A percentile compares a stretch with the other conserved stretches of the same genome.
Evolutionary conservation across 2,113 vertebrate species (phyloP).

Genomic region (Epinephelus cyanopodus): DNA sequence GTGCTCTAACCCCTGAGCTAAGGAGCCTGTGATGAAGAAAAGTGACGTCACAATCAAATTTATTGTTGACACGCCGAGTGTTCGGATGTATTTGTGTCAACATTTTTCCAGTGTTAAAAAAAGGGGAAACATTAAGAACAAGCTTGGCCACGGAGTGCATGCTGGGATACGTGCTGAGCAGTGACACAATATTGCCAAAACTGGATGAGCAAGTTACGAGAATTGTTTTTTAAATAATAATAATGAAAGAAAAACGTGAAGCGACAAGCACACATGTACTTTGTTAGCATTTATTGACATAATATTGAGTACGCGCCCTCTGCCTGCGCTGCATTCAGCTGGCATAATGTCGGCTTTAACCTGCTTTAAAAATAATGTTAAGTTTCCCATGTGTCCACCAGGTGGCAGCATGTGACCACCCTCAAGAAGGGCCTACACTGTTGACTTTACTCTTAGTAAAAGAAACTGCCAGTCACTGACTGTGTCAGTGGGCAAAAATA

Average conservation of each 20-base stretch:
- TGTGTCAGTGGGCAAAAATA: not conserved
- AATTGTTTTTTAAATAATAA: too few relatives aligned
- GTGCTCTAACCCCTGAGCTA: conserved; percentile 88
- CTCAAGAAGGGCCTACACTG: not conserved
- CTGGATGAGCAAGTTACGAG: too few relatives aligned
- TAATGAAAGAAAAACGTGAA: not conserved
- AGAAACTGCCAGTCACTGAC: too few relatives aligned
- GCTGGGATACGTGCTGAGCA: too few relatives aligned
- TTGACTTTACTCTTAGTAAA: not conserved
- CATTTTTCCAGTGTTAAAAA: too few relatives aligned
- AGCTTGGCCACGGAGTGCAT: too few relatives aligned
- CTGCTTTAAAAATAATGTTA: fast-evolving
- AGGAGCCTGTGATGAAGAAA: conserved; percentile 63
- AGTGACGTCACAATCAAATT: fast-evolving
- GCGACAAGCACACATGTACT: not conserved
- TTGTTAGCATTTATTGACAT: not conserved
- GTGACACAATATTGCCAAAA: too few relatives aligned
- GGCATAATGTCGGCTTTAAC: not conserved
- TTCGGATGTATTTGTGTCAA: too few relatives aligned
- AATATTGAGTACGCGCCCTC: not conserved
- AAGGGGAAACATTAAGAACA: too few relatives aligned
- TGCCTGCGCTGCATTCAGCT: too few relatives aligned
- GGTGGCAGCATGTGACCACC: conserved; percentile 24
- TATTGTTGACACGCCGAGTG: not conserved
- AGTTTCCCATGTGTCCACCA: not conserved